phyloP scores from a whole-genome alignment of 1,140 invertebrate species.

The Listronotus bonariensis region DNA sequence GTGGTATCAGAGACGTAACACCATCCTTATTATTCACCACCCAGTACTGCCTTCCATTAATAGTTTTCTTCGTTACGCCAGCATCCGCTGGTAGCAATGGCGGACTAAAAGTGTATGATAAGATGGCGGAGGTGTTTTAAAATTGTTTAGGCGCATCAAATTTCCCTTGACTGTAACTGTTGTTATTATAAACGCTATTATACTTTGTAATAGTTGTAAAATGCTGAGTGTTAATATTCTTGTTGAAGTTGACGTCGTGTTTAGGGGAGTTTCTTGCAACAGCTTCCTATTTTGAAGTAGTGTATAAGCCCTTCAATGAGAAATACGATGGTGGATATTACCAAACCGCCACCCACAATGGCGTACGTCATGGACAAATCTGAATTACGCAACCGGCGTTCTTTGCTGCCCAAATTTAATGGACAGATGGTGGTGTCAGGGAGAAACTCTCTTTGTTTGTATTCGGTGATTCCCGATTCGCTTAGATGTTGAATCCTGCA shows the following conservation, averaged over 20 bases:
- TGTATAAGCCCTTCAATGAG: conserved; percentile 61
- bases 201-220: neutral
- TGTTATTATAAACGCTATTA: conserved; percentile 28
- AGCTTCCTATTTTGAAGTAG: conserved; percentile 6
- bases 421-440: conserved; percentile 78
- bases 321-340: conserved; percentile 65
- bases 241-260: conserved; percentile 1
- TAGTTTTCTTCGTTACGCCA: conserved; percentile 59
- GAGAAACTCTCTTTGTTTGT: conserved; percentile 63
- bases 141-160: conserved; percentile 41
- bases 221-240: neutral
- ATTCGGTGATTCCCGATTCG: conserved; percentile 74
- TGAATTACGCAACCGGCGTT: conserved; percentile 71
- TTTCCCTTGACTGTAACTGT: neutral
- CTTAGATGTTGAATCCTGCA: conserved; percentile 69
- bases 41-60: conserved; percentile 79
- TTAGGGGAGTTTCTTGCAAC: conserved; percentile 6
- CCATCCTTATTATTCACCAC: conserved; percentile 64
- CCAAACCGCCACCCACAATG: conserved; percentile 67
- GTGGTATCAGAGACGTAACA: conserved; percentile 67
- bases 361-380: conserved; percentile 75
- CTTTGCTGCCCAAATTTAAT: conserved; percentile 75
- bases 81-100: conserved; percentile 43
- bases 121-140: conserved; percentile 59
- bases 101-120: conserved; percentile 60